A percentile compares a stretch with the other conserved stretches of the same genome.
Evolutionary conservation across 2,888 invertebrate genomes (phyloP).

Genomic region (Empis stercorea): DNA sequence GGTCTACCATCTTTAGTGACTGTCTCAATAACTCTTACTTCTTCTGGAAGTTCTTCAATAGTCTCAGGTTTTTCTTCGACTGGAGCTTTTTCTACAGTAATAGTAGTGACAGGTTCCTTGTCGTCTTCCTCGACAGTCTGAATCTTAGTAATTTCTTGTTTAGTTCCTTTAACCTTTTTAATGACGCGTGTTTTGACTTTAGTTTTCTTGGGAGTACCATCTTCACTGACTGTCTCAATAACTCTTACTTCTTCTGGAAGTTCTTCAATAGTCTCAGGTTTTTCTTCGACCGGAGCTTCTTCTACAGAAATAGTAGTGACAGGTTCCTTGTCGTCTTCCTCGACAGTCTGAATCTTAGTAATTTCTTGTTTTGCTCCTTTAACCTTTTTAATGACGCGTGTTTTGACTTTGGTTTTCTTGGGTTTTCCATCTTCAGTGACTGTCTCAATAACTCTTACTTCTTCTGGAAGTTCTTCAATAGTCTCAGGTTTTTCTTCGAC

Average conservation of each 20-base stretch:
- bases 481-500: conserved; percentile 8
- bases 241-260: conserved; percentile 20
- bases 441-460: conserved; percentile 35
- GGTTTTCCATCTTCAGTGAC: conserved; percentile 33
- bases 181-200: conserved; percentile 26
- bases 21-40: conserved; percentile 34
- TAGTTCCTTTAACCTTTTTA: conserved; percentile 27
- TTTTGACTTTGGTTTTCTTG: conserved; percentile 25
- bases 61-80: conserved; percentile 18
- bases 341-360: conserved; percentile 30
- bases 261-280: conserved; percentile 11
- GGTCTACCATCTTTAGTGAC: conserved; percentile 28
- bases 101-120: conserved; percentile 24
- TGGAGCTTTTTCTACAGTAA: conserved; percentile 20
- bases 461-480: conserved; percentile 20
- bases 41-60: conserved; percentile 25
- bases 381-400: conserved; percentile 11
- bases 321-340: conserved; percentile 27
- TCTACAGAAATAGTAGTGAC: conserved; percentile 15
- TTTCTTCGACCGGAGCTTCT: conserved; percentile 12
- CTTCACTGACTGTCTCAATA: conserved; percentile 18
- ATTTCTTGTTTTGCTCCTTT: conserved; percentile 25
- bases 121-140: conserved; percentile 32
- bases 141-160: conserved; percentile 33
- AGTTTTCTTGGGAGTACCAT: conserved; percentile 22